Percentiles rank a stretch among this genome's conserved stretches.
Evolutionary conservation across 2,113 vertebrate species (phyloP).

Genomic region (Strigops habroptila): DNA sequence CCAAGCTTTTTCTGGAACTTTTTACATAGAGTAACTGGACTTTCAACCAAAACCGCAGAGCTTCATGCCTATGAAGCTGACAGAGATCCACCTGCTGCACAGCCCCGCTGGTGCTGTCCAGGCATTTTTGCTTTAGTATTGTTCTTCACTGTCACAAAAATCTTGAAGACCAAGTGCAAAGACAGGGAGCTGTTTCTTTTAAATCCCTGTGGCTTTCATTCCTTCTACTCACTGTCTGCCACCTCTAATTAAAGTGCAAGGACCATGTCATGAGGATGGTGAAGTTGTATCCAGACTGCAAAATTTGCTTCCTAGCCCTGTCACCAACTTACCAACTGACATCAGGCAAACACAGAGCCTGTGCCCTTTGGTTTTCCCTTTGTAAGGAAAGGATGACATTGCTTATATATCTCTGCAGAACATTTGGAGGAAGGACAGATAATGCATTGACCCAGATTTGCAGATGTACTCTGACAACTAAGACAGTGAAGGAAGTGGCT

Average conservation of each 20-base stretch:
- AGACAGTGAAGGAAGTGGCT: background rate
- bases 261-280: background rate
- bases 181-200: background rate
- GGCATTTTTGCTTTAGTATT: background rate
- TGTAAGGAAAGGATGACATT: background rate
- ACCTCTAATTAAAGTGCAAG: constrained; percentile 11
- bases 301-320: background rate
- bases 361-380: background rate
- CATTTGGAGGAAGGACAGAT: background rate
- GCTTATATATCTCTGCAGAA: background rate
- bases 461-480: background rate
- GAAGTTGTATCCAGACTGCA: background rate
- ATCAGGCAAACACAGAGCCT: background rate
- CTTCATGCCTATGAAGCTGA: background rate
- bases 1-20: background rate
- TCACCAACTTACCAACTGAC: background rate
- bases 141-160: background rate
- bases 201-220: background rate
- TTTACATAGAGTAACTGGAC: background rate
- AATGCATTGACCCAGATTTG: background rate
- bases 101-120: background rate
- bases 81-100: background rate
- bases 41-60: background rate
- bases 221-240: background rate
- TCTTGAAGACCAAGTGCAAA: background rate